Conservation (phyloP, 2,113 vertebrate genomes). For the Clarias batrachus region DNA sequence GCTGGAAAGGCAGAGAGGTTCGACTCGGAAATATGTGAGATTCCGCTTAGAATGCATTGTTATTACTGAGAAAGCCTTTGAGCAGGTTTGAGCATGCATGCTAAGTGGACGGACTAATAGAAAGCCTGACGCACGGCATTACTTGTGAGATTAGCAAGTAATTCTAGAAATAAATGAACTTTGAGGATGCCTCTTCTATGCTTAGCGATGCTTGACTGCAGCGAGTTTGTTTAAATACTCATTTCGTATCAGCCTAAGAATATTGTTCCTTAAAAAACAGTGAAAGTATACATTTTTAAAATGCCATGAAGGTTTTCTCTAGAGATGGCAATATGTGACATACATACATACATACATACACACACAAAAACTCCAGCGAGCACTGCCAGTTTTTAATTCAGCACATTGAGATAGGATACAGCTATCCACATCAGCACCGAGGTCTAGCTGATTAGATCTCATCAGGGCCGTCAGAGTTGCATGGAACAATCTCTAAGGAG, state of each 20-base stretch:
- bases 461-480: conserved; percentile 26
- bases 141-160: conserved; percentile 22
- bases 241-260: neutral
- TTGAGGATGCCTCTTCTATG: neutral
- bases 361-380: neutral
- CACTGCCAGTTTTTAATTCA: neutral
- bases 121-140: conserved; percentile 9
- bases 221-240: neutral
- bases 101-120: conserved; percentile 18
- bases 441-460: conserved; percentile 36
- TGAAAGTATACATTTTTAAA: neutral
- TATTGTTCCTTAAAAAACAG: neutral
- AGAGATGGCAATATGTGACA: neutral
- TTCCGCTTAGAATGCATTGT: conserved; percentile 13
- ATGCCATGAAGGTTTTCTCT: neutral
- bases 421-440: neutral
- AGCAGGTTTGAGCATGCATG: conserved; percentile 21
- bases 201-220: conserved; percentile 20
- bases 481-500: conserved; percentile 28
- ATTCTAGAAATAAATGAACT: conserved; percentile 23
- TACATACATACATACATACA: too few relatives aligned
- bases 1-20: neutral
- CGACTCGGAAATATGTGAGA: conserved; percentile 12
- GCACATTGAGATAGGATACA: neutral
- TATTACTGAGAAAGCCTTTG: conserved; percentile 18